Conservation (phyloP, 2,113 vertebrate genomes). For the Embiotoca jacksoni region DNA sequence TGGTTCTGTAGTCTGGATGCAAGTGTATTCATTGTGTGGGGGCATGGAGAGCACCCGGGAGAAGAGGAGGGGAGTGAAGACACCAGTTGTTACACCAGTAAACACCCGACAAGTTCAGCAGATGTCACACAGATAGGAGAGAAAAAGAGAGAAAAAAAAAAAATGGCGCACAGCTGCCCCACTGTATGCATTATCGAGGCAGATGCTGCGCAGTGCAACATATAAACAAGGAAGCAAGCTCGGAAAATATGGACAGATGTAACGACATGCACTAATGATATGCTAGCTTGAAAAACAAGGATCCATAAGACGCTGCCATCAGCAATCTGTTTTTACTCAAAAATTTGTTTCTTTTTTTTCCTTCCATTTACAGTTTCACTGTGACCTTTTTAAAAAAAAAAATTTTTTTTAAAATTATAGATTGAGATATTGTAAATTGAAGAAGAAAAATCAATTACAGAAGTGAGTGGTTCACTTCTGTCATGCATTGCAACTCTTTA, state of each 20-base stretch:
- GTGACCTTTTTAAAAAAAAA: background rate
- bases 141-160: constrained; percentile 50
- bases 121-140: constrained; percentile 76
- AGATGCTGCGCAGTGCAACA: constrained; percentile 62
- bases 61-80: constrained; percentile 55
- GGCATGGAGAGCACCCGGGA: constrained; percentile 59
- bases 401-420: background rate
- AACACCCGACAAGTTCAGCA: constrained; percentile 78
- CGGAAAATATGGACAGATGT: constrained; percentile 52
- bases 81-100: constrained; percentile 78
- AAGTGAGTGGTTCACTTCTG: constrained; percentile 39
- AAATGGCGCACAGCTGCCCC: constrained; percentile 66
- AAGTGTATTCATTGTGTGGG: constrained; percentile 81
- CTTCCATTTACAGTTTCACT: background rate
- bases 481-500: constrained; percentile 48
- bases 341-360: background rate
- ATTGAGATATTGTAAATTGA: background rate
- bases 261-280: constrained; percentile 66
- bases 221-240: constrained; percentile 57
- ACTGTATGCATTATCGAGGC: constrained; percentile 56
- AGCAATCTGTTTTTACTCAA: constrained; percentile 19
- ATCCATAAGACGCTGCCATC: constrained; percentile 1
- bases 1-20: constrained; percentile 82
- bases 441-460: constrained; percentile 36
- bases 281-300: constrained; percentile 35